Evolutionary conservation across 2,888 invertebrate genomes (phyloP), one percentile per base, ranked within the genome.

Genomic region (Drosophila subsilvestris): DNA sequence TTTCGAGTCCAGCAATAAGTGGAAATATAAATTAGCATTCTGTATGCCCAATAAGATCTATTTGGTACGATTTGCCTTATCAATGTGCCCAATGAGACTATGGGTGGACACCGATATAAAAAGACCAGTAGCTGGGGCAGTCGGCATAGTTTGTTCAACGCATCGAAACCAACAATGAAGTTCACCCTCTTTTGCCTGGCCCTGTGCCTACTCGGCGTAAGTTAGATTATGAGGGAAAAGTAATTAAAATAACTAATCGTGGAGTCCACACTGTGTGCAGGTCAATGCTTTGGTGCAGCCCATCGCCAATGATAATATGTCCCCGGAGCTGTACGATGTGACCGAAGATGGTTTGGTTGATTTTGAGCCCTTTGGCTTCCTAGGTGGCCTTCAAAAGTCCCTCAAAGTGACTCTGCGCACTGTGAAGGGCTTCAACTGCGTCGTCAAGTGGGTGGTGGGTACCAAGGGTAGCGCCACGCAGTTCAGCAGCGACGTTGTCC

Each of bases 381-480:
- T 81, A 12, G 62, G 68, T 3, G 0, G 9, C 5, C 32, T 32
- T 6, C 74, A 60, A 60, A 72, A 65, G 60, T 9, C 32, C 47
- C 29, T 86, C 7, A 80, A 61, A 54, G 14, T 14, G 0, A 58
- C 58, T 3, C 56, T 90, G 25, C 86, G 80, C 22, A 69, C 74
- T 18, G 37, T 83, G 2, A 90, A 89, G 74, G 90, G 90, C 18
- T 54, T 89, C 18, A 88, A 89, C 56, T 90, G 90, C 54, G 25
- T 77, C n/a, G 10, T 90, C 9, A 75, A 81, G 20, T 79, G 84
- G 77, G 86, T 79, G 4, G n/a, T 45, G 3, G 80, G 75, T 58
- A 81, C 85, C 44, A 51, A 74, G 56, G 51, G n/a, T 6, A 80
- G 76, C 47, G 84, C 82, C 8, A 20, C 53, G 27, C 29, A 63